Evolutionary conservation across 2,797 vertebrate species (phyloP), one percentile per base, ranked within the genome.

Genomic region (Ispidina picta): DNA sequence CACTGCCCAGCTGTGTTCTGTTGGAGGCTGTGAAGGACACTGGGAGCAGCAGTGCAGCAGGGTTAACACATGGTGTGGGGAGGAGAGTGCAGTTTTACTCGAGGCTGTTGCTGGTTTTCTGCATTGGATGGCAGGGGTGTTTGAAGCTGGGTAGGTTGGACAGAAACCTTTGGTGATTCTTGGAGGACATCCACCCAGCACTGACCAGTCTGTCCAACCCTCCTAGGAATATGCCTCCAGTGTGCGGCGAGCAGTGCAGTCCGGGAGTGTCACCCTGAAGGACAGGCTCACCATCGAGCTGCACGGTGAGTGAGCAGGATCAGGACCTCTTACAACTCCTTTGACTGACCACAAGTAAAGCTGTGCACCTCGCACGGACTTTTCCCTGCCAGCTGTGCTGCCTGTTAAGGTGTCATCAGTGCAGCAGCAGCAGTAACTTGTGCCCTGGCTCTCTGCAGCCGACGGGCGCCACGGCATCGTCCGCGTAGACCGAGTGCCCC

Each of bases 241-340:
- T 7, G 98, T 99, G 22, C 98, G 98, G 87, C 97, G 98, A 78
- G 98, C 99, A 8, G 97, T 99, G 17, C 98, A 98, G 93, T 99
- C 99, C 0, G 97, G 98, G 92, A 98, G 97, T 8, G 98, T 98
- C 96, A 98, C 98, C 95, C 95, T 98, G 90, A 99, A 99, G 94
- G 98, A 99, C 97, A 98, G 98, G 97, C 97, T 99, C 37, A 99
- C 98, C 83, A 98, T 99, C 44, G 98, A 99, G 94, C 92, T 99
- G 71, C 98, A 98, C 9, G 94, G 99, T 99, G 98, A 98, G 98
- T 84, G 85, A 49, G 60, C 49, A 37, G 37, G 5, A 17, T 46
- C 16, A 6, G 35, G 9, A 20, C 56, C 29, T 15, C 22, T 15
- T 65, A 23, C 29, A 65, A 41, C 28, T 77, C 20, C 22, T 68